Evolutionary conservation across 2,797 vertebrate genomes (phyloP), one percentile per base, ranked within the genome.

Genomic region (Megalops cyprinoides): DNA sequence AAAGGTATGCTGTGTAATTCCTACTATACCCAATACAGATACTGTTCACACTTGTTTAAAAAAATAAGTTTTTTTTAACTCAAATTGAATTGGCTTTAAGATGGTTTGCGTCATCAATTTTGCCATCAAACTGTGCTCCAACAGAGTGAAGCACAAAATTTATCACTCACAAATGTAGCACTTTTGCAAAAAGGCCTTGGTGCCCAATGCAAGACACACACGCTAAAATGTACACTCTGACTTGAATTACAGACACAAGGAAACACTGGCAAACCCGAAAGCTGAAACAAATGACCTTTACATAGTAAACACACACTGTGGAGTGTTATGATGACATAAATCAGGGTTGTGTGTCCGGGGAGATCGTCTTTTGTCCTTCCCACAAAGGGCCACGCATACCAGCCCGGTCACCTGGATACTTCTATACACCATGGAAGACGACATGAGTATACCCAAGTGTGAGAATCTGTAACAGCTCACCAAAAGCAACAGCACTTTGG

Each of bases 391-490:
- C 42, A 12, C 9, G 46, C 77, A 79, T 79, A n/a, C 77, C 77
- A 39, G 4, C 14, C 18, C 37, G 44, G 49, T 79, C 62, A 79
- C 77, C 77, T 79, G 77, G 77, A 79, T 71, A 79, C 77, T 39
- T 44, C n/a, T 79, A 51, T 37, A 25, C n/a, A 4, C 44, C 3
- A 31, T 20, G 48, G 49, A 1, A 18, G 23, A 25, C 39, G 44
- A 65, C 58, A 20, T 37, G 48, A 53, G 48, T 53, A 8, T 76
- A 49, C 73, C 74, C 14, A 23, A 51, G 48, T 25, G 74, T 49
- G 14, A 9, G 28, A 34, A 55, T 37, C 28, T 34, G 51, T 14
- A 55, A 55, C 53, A 74, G 53, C 28, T n/a, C 74, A 25, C 31
- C 34, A 48, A 51, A 48, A 49, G 34, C 74, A 12, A 37, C 48